A percentile compares a stretch with the other conserved stretches of the same genome.
phyloP scores from a whole-genome alignment of 2,113 vertebrate genomes.

The Patagioenas fasciata region DNA sequence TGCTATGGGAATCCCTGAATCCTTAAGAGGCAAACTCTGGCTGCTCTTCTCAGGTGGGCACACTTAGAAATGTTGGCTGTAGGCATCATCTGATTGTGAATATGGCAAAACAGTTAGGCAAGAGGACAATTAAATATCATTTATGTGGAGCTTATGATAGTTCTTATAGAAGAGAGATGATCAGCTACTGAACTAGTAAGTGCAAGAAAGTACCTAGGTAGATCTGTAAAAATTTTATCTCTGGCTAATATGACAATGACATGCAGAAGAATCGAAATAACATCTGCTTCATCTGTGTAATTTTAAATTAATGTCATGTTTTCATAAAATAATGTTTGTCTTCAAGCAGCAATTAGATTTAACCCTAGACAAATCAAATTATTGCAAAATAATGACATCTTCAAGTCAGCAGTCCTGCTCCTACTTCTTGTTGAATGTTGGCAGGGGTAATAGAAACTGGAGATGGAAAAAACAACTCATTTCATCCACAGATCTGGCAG shows the following conservation, averaged over 20 bases:
- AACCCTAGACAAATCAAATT: slow-evolving; percentile 7
- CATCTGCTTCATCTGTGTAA: neutral
- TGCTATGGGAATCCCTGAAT: slow-evolving; percentile 92
- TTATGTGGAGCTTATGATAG: neutral
- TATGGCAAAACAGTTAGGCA: neutral
- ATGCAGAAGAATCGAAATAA: neutral
- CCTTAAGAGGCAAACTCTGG: slow-evolving; percentile 92
- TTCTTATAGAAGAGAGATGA: neutral
- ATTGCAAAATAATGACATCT: slow-evolving; percentile 25
- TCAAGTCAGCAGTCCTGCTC: neutral
- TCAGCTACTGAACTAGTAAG: neutral
- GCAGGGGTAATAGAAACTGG: neutral
- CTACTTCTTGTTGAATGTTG: neutral
- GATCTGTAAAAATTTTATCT: neutral
- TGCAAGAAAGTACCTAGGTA: neutral
- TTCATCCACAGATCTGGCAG: neutral
- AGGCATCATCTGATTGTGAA: neutral
- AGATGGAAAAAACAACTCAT: neutral
- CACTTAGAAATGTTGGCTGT: neutral
- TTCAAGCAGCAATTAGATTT: slow-evolving; percentile 26
- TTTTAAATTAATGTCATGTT: neutral
- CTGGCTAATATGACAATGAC: neutral
- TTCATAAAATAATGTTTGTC: neutral
- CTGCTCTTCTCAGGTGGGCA: slow-evolving; percentile 89
- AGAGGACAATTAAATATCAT: neutral